These are phyloP conservation scores for Gymnoscelis rufifasciata DNA, from an alignment of 2,888 invertebrate species.

Conservation along the genomic window DNA sequence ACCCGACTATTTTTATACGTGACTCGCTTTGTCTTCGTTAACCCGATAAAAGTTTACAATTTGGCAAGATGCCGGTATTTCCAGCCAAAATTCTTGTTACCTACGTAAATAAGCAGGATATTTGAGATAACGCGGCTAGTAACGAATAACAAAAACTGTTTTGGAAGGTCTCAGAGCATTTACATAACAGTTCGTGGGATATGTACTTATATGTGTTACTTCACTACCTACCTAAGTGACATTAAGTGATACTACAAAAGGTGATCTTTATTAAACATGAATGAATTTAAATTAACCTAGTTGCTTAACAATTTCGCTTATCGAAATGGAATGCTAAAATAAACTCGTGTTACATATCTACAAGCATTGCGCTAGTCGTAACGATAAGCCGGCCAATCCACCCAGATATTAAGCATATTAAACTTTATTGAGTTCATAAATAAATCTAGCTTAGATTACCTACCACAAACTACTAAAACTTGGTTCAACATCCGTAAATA, in stretches of 20 bases:
- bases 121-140: slow-evolving; percentile 45
- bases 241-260: too few relatives aligned
- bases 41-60: slow-evolving; percentile 45
- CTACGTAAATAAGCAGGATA: slow-evolving; percentile 41
- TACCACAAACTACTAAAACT: too few relatives aligned
- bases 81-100: slow-evolving; percentile 40
- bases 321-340: background rate
- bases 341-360: background rate
- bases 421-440: slow-evolving; percentile 6
- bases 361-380: background rate
- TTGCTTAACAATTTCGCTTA: background rate
- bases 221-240: background rate
- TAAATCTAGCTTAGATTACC: background rate
- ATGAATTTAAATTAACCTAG: too few relatives aligned
- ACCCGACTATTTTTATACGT: slow-evolving; percentile 17
- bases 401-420: background rate
- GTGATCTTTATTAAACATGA: too few relatives aligned
- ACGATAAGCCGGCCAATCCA: slow-evolving; percentile 11
- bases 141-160: slow-evolving; percentile 30
- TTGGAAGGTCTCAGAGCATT: slow-evolving; percentile 7
- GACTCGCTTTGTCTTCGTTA: slow-evolving; percentile 38
- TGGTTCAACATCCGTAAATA: too few relatives aligned
- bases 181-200: too few relatives aligned
- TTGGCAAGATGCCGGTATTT: slow-evolving; percentile 56
- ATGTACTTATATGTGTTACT: too few relatives aligned